Evolutionary conservation across 1,140 invertebrate genomes (phyloP), one percentile per base, ranked within the genome.

Genomic region (Drosophila bifasciata): DNA sequence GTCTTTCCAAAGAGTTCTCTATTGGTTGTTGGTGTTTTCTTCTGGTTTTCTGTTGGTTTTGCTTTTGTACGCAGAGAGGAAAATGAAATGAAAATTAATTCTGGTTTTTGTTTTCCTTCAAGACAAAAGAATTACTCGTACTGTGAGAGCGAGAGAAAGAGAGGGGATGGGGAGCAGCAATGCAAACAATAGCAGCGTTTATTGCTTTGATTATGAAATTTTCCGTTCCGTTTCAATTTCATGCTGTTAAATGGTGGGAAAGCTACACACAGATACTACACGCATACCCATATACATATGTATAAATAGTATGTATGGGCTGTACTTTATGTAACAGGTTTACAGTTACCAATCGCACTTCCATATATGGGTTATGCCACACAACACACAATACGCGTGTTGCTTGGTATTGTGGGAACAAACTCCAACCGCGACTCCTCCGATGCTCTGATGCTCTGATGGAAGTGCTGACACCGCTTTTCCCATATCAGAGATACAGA

Each of bases 201-300:
- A 86, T 60, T 58, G 63, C 73, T 80, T 77, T 77, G 73, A 77
- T 85, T 85, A 77, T 80, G 77, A 86, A 85, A 85, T 85, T 63
- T 85, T 80, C 53, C 62, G 61, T 73, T 70, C 60, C 68, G 61
- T 73, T 74, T 73, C 63, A 69, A 73, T 85, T 84, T 85, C 67
- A 79, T 57, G 45, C 60, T 44, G 56, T 66, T 80, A 80, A 85
- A 57, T 60, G 62, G 71, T 85, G 80, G 80, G 80, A 84, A 84
- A 86, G 32, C 32, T 11, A 4, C 32, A 36, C 32, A 36, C 32
- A 36, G 11, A 36, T 13, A 36, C 32, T 13, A 1, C 32, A 62
- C 51, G 53, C 59, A 58, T 67, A 61, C 63, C 46, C 44, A 9
- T 32, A 19, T 56, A 57, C 41, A 45, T 25, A 11, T 43, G 6